These are phyloP conservation scores for Zaprionus camerounensis DNA, from an alignment of 1,140 invertebrate species.

Conservation along the genomic window DNA sequence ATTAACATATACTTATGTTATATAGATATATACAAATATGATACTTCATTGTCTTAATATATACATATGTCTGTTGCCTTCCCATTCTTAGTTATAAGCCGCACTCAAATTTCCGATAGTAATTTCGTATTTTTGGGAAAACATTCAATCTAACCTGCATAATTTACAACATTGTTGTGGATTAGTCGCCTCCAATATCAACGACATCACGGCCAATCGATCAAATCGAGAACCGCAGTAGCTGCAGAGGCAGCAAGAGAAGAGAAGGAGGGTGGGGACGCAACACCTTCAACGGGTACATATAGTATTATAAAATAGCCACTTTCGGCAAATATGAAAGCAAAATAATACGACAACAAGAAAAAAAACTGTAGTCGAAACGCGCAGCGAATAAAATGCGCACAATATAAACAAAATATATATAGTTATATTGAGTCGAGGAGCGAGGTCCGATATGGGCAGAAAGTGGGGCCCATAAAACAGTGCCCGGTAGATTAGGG, in stretches of 20 bases:
- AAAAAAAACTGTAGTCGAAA: slow-evolving; percentile 23
- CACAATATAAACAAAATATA: slow-evolving; percentile 70
- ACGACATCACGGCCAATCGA: slow-evolving; percentile 44
- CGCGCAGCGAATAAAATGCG: slow-evolving; percentile 40
- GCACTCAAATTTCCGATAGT: neutral
- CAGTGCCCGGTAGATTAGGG: slow-evolving; percentile 70
- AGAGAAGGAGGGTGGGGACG: neutral
- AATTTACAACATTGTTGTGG: slow-evolving; percentile 49
- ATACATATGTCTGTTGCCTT: neutral
- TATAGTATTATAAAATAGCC: slow-evolving; percentile 55
- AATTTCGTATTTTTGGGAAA: neutral
- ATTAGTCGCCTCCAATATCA: slow-evolving; percentile 15
- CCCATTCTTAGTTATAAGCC: neutral
- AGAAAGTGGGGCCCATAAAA: slow-evolving; percentile 72
- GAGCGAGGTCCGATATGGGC: slow-evolving; percentile 63
- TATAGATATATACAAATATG: neutral
- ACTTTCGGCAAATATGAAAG: slow-evolving; percentile 82
- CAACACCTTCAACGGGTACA: slow-evolving; percentile 32
- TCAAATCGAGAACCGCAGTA: slow-evolving; percentile 46
- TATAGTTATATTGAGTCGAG: slow-evolving; percentile 13
- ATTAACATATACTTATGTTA: neutral
- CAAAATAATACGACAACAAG: slow-evolving; percentile 27
- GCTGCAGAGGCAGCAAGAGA: neutral
- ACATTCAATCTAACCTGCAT: slow-evolving; percentile 31
- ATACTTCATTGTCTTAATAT: neutral